phyloP scores from a whole-genome alignment of 2,797 vertebrate genomes.

The Euthynnus affinis region DNA sequence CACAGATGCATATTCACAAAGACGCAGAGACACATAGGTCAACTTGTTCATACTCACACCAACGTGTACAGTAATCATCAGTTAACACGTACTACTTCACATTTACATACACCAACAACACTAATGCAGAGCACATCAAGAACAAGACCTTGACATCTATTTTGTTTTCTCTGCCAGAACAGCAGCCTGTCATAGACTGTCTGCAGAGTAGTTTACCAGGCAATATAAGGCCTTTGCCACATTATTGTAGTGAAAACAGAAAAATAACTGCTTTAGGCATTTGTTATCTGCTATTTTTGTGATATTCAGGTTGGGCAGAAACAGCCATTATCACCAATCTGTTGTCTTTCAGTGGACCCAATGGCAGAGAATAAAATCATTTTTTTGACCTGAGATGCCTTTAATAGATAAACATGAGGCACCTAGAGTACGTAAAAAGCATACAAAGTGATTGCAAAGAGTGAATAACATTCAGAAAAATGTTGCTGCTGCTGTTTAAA shows the following conservation, averaged over 20 bases:
- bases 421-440: background rate
- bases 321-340: background rate
- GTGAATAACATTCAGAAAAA: background rate
- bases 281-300: slow-evolving; percentile 24
- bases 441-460: background rate
- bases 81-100: background rate
- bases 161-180: background rate
- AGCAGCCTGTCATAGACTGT: background rate
- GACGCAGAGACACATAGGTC: slow-evolving; percentile 8
- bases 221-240: background rate
- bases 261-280: background rate
- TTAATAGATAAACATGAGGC: slow-evolving; percentile 8
- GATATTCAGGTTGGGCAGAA: background rate
- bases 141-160: background rate
- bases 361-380: background rate
- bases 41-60: slow-evolving; percentile 9
- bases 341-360: background rate
- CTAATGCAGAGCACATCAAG: background rate
- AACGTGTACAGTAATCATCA: background rate
- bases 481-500: background rate
- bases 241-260: slow-evolving; percentile 1
- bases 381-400: background rate
- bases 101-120: background rate
- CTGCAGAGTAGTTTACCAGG: background rate
- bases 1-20: slow-evolving; percentile 10